Evolutionary conservation across 2,113 vertebrate genomes (phyloP), one percentile per base, ranked within the genome.

Genomic region (Platysteira castanea): DNA sequence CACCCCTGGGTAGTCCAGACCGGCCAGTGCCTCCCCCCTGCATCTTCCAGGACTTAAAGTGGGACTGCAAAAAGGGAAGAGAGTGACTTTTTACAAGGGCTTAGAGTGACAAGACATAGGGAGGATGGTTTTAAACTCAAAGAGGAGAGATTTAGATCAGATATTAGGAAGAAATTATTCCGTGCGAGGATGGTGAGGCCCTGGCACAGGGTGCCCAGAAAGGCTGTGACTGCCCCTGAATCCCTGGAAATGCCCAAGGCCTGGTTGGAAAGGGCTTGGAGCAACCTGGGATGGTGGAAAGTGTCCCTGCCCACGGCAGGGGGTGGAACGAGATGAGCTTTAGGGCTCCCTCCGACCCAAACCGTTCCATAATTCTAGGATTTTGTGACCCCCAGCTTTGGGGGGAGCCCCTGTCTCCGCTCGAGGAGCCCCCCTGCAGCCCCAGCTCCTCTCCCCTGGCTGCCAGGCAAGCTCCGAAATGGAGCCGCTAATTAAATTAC

Each of bases 401-500:
- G 3, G 26, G 27, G 14, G 10, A 37, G 4, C 9, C 50, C 8
- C 28, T 9, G 6, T 16, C 60, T 70, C 35, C 30, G 76, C 26
- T 13, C 2, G 6, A 24, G 50, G 20, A 37, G 27, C 31, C 20
- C 22, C 19, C 10, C n/a, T 10, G 71, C 39, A 52, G 33, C 41
- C 67, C 39, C 37, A 1, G 17, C 16, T 33, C n/a, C 35, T 57
- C 39, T 52, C 14, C 60, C 50, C 63, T 13, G 73, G 47, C 65
- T 46, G 59, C 47, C 56, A 53, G 65, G 28, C 71, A 13, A 9
- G 65, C 84, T 71, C 28, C 0, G 27, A 80, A 93, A 68, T 8
- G 30, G 37, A 59, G 63, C 50, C 1, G 67, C 84, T 97, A 89
- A 79, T 91, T 91, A 93, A 97, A 96, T 97, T 94, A 95, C 46